These are phyloP conservation scores for Clamator glandarius DNA, from an alignment of 2,797 vertebrate species.

Conservation along the genomic window DNA sequence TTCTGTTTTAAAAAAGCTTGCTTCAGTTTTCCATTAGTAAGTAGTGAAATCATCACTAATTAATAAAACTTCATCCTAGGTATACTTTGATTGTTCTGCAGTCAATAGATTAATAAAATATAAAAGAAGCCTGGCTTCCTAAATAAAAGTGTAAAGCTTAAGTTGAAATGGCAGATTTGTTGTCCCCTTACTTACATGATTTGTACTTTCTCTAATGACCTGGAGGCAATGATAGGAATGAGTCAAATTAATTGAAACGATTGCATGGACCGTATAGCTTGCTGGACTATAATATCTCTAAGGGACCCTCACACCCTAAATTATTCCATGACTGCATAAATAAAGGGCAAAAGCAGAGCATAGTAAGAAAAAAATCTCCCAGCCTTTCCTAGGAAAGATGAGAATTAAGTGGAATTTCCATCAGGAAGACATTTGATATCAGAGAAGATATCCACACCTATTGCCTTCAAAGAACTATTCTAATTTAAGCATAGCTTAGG, in stretches of 20 bases:
- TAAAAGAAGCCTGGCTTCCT: neutral
- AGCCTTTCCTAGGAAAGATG: neutral
- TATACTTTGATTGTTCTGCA: neutral
- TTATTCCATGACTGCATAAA: neutral
- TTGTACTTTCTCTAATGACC: neutral
- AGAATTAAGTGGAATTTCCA: neutral
- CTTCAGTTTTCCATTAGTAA: neutral
- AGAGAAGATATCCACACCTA: neutral
- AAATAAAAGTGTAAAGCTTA: neutral
- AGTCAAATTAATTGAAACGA: neutral
- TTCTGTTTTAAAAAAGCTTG: neutral
- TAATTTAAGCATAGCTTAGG: neutral
- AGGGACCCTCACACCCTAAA: neutral
- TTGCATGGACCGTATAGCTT: neutral
- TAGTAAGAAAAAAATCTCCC: neutral
- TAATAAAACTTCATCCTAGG: neutral
- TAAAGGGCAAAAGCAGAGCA: neutral
- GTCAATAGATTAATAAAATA: constrained; percentile 1
- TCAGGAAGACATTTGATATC: neutral
- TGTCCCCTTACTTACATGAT: neutral
- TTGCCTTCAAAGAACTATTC: neutral
- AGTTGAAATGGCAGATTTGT: neutral
- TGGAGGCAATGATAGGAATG: neutral
- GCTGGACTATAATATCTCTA: neutral
- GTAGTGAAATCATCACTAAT: neutral